Conservation (phyloP, 1,140 invertebrate genomes). For the Thaumetopoea pityocampa region DNA sequence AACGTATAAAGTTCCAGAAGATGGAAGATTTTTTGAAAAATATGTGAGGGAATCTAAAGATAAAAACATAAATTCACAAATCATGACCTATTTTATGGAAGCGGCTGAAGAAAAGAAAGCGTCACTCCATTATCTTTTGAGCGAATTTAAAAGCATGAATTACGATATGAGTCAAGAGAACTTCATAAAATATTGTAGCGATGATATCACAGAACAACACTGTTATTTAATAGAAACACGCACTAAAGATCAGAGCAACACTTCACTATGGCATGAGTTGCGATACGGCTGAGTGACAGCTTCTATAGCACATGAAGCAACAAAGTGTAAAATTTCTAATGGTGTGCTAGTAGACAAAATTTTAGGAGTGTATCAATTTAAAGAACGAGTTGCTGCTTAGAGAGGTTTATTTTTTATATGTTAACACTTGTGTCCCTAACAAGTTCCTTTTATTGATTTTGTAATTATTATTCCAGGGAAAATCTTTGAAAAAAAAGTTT, state of each 20-base stretch:
- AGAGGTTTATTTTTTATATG: too few species aligned
- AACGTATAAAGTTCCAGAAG: not conserved
- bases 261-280: not conserved
- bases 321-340: not conserved
- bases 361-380: not conserved
- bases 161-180: too few species aligned
- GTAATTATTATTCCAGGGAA: too few species aligned
- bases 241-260: not conserved
- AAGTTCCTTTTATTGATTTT: too few species aligned
- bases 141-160: too few species aligned
- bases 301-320: not conserved
- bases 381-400: too few species aligned
- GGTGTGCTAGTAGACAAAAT: not conserved
- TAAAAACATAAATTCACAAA: not conserved
- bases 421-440: too few species aligned
- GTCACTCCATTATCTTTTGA: too few species aligned
- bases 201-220: not conserved
- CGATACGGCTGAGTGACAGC: not conserved
- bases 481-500: not conserved
- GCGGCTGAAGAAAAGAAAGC: too few species aligned
- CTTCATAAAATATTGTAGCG: not conserved
- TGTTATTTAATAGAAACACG: not conserved
- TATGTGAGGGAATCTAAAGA: not conserved
- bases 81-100: too few species aligned
- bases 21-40: not conserved